Conservation (phyloP, 2,888 invertebrate genomes). For the Aradus depressus region DNA sequence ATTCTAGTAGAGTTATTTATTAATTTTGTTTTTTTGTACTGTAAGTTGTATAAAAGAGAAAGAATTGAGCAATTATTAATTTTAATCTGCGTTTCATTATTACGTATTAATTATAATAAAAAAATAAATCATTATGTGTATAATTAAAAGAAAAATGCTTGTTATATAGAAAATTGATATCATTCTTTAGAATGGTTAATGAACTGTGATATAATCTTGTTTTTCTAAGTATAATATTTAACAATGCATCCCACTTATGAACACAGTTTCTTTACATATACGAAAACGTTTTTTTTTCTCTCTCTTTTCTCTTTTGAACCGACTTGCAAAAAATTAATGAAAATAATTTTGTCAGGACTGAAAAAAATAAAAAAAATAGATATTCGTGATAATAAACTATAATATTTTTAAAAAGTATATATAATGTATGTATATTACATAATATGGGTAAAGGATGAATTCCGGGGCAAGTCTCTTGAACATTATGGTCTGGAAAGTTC, state of each 20-base stretch:
- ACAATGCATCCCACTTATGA: slow-evolving; percentile 18
- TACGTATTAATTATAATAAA: background rate
- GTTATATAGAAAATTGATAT: slow-evolving; percentile 12
- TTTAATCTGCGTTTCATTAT: background rate
- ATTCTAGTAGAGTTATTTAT: too few relatives aligned
- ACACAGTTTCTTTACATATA: slow-evolving; percentile 25
- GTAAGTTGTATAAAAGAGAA: too few relatives aligned
- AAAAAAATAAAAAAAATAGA: slow-evolving; percentile 18
- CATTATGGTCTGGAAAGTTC: too few relatives aligned
- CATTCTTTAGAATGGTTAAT: slow-evolving; percentile 18
- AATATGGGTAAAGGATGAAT: too few relatives aligned
- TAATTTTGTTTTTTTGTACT: too few relatives aligned
- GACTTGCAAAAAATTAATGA: slow-evolving; percentile 18
- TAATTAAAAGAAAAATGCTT: slow-evolving; percentile 4
- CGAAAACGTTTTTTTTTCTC: slow-evolving; percentile 7
- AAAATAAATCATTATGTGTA: background rate
- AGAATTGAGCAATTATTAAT: too few relatives aligned
- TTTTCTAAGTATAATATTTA: slow-evolving; percentile 12
- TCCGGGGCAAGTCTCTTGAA: too few relatives aligned
- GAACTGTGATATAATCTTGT: slow-evolving; percentile 19
- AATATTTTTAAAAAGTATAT: slow-evolving; percentile 20
- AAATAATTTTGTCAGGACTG: slow-evolving; percentile 25
- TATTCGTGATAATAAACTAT: slow-evolving; percentile 27
- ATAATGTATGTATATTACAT: too few relatives aligned
- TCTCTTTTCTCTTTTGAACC: background rate